Evolutionary conservation across 2,888 invertebrate genomes (phyloP).

Genomic region (Harpalus rufipes): DNA sequence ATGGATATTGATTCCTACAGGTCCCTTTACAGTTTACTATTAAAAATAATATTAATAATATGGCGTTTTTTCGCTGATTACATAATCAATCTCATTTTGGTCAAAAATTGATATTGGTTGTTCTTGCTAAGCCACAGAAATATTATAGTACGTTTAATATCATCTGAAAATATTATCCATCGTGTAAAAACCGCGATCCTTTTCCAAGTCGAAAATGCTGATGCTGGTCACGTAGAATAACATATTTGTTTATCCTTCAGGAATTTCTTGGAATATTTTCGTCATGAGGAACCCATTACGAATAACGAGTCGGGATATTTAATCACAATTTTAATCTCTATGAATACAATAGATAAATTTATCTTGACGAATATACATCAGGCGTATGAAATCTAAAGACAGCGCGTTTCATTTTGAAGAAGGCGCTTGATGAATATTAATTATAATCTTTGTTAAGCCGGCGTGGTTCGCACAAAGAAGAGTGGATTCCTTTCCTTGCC

Average conservation of each 20-base stretch:
- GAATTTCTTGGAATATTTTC: neutral
- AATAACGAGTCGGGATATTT: constrained; percentile 27
- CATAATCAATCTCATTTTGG: too few relatives aligned
- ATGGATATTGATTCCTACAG: too few relatives aligned
- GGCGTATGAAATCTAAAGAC: constrained; percentile 41
- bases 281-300: constrained; percentile 17
- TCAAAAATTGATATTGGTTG: too few relatives aligned
- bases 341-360: constrained; percentile 47
- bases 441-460: constrained; percentile 55
- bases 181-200: neutral
- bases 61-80: too few relatives aligned
- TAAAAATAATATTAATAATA: too few relatives aligned
- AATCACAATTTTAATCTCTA: constrained; percentile 41
- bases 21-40: too few relatives aligned
- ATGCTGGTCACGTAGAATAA: constrained; percentile 21
- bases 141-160: too few relatives aligned
- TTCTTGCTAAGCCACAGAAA: too few relatives aligned
- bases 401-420: constrained; percentile 34
- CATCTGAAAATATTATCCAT: neutral
- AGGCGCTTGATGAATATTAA: constrained; percentile 61
- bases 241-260: constrained; percentile 8
- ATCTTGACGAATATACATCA: constrained; percentile 37
- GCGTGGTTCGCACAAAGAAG: constrained; percentile 23
- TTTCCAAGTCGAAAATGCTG: neutral
- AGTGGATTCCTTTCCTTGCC: constrained; percentile 13